A percentile compares a stretch with the other conserved stretches of the same genome.
Evolutionary conservation across 2,797 vertebrate genomes (phyloP).

Genomic region (Selene dorsalis): DNA sequence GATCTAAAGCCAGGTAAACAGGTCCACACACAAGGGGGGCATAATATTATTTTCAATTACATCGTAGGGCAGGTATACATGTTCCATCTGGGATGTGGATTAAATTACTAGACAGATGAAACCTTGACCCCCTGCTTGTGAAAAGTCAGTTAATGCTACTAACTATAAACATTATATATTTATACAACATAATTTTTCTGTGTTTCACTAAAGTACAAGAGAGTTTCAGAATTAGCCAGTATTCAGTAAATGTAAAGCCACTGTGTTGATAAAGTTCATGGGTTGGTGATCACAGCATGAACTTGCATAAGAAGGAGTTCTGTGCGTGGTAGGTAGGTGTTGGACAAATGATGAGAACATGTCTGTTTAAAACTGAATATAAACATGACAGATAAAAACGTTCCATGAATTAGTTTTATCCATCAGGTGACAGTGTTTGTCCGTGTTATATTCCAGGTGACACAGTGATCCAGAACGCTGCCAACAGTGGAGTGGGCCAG

Average conservation of each 20-base stretch:
- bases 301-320: background rate
- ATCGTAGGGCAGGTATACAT: background rate
- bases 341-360: background rate
- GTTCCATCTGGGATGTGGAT: background rate
- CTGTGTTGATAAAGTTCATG: background rate
- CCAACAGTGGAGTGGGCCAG: constrained; percentile 97
- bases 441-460: constrained; percentile 84
- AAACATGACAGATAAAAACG: background rate
- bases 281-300: background rate
- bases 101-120: background rate
- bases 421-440: background rate
- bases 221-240: background rate
- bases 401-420: background rate
- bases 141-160: background rate
- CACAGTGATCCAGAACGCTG: constrained; percentile 94
- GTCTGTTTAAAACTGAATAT: no score
- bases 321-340: background rate
- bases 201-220: background rate
- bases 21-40: background rate
- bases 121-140: background rate
- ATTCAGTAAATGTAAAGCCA: background rate
- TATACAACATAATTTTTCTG: no score
- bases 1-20: constrained; percentile 87
- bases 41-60: background rate
- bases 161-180: background rate